Percentiles rank a stretch among this genome's conserved stretches.
Evolutionary conservation across 1,140 invertebrate species (phyloP).

Genomic region (Caenorhabditis brenneri): DNA sequence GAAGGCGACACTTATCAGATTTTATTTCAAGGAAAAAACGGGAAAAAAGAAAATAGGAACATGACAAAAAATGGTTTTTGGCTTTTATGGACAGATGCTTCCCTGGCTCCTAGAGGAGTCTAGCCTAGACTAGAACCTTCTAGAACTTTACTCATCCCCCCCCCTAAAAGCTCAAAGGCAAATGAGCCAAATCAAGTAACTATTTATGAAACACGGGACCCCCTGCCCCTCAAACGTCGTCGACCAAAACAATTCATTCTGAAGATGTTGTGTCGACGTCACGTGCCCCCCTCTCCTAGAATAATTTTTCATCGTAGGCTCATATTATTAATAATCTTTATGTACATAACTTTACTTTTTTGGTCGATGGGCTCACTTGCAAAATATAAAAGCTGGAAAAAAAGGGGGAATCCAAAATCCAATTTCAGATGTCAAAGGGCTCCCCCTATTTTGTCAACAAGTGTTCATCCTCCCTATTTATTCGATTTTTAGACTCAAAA

Average conservation of each 20-base stretch:
- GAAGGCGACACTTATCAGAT: slow-evolving; percentile 5
- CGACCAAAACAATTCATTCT: slow-evolving; percentile 31
- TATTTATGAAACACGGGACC: slow-evolving; percentile 31
- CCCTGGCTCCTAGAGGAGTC: not conserved
- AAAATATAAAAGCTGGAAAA: not conserved
- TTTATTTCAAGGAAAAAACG: not conserved
- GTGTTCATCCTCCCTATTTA: no score
- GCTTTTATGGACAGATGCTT: not conserved
- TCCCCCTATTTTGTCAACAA: no score
- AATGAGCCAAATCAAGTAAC: not conserved
- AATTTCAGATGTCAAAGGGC: slow-evolving; percentile 6
- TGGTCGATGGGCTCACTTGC: no score
- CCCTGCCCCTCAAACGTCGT: not conserved
- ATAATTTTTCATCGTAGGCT: not conserved
- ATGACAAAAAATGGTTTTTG: not conserved
- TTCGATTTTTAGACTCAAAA: no score
- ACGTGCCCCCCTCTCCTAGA: not conserved
- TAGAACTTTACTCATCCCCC: not conserved
- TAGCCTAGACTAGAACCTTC: not conserved
- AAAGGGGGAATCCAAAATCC: not conserved
- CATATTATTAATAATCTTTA: not conserved
- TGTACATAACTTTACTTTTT: not conserved
- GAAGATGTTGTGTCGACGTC: not conserved
- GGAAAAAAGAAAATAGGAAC: not conserved
- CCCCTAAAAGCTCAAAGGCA: not conserved